Percentiles rank a stretch among this genome's conserved stretches.
Conservation (phyloP, 2,888 invertebrate genomes). For the Julus scanicus region DNA sequence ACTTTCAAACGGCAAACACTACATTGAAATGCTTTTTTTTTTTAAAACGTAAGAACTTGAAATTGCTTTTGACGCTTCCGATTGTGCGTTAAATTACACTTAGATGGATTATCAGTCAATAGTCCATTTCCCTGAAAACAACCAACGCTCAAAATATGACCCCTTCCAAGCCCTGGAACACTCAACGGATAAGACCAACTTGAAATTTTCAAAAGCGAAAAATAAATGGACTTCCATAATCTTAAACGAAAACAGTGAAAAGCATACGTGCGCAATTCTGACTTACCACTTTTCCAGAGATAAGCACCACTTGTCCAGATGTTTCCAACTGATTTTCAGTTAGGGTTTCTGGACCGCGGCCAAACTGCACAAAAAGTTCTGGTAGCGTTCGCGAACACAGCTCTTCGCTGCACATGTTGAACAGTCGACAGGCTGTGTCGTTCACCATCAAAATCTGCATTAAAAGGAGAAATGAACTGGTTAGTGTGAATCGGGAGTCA, state of each 20-base stretch:
- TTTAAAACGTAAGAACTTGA: not conserved
- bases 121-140: not conserved
- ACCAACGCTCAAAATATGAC: not conserved
- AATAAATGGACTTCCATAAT: not conserved
- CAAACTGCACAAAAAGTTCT: conserved; percentile 63
- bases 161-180: not conserved
- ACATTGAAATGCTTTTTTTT: not conserved
- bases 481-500: conserved; percentile 59
- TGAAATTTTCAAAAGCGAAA: not conserved
- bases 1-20: not conserved
- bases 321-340: conserved; percentile 65
- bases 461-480: not conserved
- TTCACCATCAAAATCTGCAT: conserved; percentile 75
- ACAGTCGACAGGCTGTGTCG: conserved; percentile 72
- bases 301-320: conserved; percentile 72
- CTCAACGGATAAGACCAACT: conserved; percentile 13
- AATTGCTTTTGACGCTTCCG: not conserved
- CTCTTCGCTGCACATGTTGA: conserved; percentile 66
- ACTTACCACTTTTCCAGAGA: conserved; percentile 74
- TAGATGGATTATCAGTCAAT: conserved; percentile 4
- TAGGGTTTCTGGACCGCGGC: conserved; percentile 64
- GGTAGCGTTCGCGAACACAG: conserved; percentile 68
- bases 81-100: conserved; percentile 10
- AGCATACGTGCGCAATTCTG: not conserved
- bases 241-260: not conserved